Evolutionary conservation across 1,140 invertebrate genomes (phyloP).

Genomic region (Matsumurasca onukii): DNA sequence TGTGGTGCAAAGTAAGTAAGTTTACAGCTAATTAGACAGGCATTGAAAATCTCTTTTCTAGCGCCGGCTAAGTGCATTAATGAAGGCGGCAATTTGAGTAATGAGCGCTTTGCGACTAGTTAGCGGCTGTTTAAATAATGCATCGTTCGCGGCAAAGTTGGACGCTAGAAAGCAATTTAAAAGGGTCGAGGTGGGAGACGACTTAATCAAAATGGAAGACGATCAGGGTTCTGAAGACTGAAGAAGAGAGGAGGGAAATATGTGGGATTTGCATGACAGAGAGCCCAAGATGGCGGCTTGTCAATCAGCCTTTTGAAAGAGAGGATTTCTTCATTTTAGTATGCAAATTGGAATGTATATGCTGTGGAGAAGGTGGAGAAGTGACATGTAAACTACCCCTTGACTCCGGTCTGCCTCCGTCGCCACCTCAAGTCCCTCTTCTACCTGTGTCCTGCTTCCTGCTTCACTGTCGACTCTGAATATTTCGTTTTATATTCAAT

Average conservation of each 20-base stretch:
- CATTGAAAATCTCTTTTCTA: slow-evolving; percentile 24
- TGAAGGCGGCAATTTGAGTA: slow-evolving; percentile 16
- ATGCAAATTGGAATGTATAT: slow-evolving; percentile 22
- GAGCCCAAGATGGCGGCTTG: slow-evolving; percentile 22
- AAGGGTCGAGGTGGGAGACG: slow-evolving; percentile 18
- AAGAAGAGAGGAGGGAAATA: slow-evolving; percentile 25
- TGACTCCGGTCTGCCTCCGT: slow-evolving; percentile 6
- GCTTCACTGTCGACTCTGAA: too few species aligned
- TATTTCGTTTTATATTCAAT: too few species aligned
- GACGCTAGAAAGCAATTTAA: slow-evolving; percentile 23
- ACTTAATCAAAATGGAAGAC: slow-evolving; percentile 27
- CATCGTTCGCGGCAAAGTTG: neutral
- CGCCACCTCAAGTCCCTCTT: neutral
- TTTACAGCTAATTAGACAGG: slow-evolving; percentile 23
- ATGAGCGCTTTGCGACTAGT: slow-evolving; percentile 19
- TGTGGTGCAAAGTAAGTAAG: slow-evolving; percentile 14
- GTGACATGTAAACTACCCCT: slow-evolving; percentile 25
- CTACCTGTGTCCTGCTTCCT: too few species aligned
- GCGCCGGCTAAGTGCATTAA: slow-evolving; percentile 12
- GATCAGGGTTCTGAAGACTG: slow-evolving; percentile 23
- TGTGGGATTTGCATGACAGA: slow-evolving; percentile 21
- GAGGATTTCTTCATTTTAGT: slow-evolving; percentile 26
- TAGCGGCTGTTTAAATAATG: neutral
- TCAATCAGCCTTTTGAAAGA: slow-evolving; percentile 26
- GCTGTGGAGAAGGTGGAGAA: too few species aligned